These are phyloP conservation scores for Turritopsis rubra DNA, from an alignment of 30 jellyfish, hydroid and myxozoan genomes.

Conservation along the genomic window DNA sequence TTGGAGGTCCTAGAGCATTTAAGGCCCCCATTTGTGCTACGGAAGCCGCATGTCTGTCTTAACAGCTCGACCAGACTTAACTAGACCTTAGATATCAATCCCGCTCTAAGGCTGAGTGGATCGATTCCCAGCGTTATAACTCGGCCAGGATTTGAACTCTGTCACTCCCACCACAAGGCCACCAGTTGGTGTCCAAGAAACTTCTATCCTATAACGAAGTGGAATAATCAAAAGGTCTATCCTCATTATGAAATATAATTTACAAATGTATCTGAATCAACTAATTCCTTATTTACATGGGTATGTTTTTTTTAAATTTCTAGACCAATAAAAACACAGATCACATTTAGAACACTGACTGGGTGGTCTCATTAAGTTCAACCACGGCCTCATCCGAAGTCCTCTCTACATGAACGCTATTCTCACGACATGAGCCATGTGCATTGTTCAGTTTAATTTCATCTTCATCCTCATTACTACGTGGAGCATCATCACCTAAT, in stretches of 20 bases:
- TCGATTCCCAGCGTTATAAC: too few species aligned
- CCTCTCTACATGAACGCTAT: neutral
- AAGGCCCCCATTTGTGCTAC: too few species aligned
- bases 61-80: too few species aligned
- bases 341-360: constrained; percentile 7
- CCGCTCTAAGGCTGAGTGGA: too few species aligned
- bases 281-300: neutral
- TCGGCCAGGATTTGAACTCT: too few species aligned
- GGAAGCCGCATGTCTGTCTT: too few species aligned
- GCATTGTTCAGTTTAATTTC: neutral
- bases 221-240: neutral
- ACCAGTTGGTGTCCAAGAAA: too few species aligned
- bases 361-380: constrained; percentile 6
- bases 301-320: neutral
- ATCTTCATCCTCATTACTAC: neutral
- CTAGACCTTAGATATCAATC: too few species aligned
- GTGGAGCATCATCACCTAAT: neutral
- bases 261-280: neutral
- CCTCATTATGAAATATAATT: neutral
- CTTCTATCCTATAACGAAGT: neutral
- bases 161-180: too few species aligned
- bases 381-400: constrained; percentile 17
- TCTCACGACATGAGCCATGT: neutral
- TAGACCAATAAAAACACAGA: neutral
- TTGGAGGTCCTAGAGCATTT: too few species aligned